A percentile compares a stretch with the other conserved stretches of the same genome.
Conservation (phyloP, 2,888 invertebrate genomes). For the Lithophane semibrunnea region DNA sequence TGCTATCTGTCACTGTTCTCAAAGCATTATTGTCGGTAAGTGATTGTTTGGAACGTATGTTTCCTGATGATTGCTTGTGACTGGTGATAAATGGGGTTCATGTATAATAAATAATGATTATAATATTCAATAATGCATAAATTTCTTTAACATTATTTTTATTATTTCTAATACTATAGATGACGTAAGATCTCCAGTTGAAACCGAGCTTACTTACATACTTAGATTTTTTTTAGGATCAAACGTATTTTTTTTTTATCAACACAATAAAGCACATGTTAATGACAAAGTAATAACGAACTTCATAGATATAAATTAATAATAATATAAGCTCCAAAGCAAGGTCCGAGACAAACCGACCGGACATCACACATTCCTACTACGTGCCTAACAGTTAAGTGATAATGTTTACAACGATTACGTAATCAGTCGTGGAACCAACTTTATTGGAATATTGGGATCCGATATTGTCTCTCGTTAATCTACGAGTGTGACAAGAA, state of each 20-base stretch:
- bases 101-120: conserved; percentile 19
- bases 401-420: conserved; percentile 73
- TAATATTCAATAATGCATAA: conserved; percentile 43
- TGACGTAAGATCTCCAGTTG: background rate
- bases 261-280: conserved; percentile 27
- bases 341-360: conserved; percentile 62
- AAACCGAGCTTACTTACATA: background rate
- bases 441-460: conserved; percentile 60
- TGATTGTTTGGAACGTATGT: conserved; percentile 45
- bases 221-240: background rate
- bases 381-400: conserved; percentile 68
- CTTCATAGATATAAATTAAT: conserved; percentile 13
- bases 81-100: conserved; percentile 41
- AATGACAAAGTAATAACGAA: conserved; percentile 37
- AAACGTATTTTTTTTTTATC: conserved; percentile 20
- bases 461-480: conserved; percentile 5
- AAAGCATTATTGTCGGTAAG: conserved; percentile 27
- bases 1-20: conserved; percentile 46
- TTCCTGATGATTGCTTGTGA: conserved; percentile 48
- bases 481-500: conserved; percentile 17
- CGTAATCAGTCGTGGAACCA: conserved; percentile 72
- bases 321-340: conserved; percentile 46
- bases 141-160: conserved; percentile 11
- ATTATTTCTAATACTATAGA: conserved; percentile 10
- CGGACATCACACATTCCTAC: conserved; percentile 67